Percentiles rank a stretch among this genome's conserved stretches.
These are phyloP conservation scores for Oryzias sinensis DNA, from an alignment of 2,797 vertebrate species.

Conservation along the genomic window DNA sequence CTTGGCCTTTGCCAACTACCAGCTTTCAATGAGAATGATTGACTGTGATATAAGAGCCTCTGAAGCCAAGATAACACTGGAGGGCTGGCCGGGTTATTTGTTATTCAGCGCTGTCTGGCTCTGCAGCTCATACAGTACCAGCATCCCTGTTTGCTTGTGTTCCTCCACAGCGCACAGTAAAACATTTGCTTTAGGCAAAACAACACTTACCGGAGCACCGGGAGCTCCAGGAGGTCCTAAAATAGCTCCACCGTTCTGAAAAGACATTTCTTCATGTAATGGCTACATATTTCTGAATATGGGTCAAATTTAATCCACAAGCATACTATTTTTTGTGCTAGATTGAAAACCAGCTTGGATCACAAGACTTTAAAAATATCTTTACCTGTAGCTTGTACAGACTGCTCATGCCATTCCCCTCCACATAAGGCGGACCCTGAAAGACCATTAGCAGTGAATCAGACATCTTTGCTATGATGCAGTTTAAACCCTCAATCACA, in stretches of 20 bases:
- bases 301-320: conserved; percentile 41
- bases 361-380: conserved; percentile 20
- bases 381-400: conserved; percentile 98
- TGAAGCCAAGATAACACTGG: conserved; percentile 45
- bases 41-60: conserved; percentile 46
- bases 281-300: conserved; percentile 42
- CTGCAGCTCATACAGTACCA: conserved; percentile 38
- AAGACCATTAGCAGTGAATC: conserved; percentile 55
- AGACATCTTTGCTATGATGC: conserved; percentile 17
- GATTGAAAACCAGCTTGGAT: conserved; percentile 25
- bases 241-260: conserved; percentile 83
- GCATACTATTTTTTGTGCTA: conserved; percentile 14
- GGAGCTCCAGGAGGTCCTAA: conserved; percentile 86
- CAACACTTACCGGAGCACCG: conserved; percentile 86
- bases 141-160: conserved; percentile 30
- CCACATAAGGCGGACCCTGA: conserved; percentile 84
- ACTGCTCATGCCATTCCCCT: conserved; percentile 95
- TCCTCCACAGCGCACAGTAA: conserved; percentile 42
- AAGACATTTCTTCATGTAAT: conserved; percentile 46
- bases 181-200: conserved; percentile 58
- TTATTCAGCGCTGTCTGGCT: conserved; percentile 50
- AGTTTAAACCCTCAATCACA: conserved; percentile 30
- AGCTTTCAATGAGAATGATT: conserved; percentile 43
- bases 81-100: conserved; percentile 49
- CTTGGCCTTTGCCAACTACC: conserved; percentile 39